Base-by-base conservation (phyloP, 2,888 invertebrate species). In the Platypus cylindrus region DNA sequence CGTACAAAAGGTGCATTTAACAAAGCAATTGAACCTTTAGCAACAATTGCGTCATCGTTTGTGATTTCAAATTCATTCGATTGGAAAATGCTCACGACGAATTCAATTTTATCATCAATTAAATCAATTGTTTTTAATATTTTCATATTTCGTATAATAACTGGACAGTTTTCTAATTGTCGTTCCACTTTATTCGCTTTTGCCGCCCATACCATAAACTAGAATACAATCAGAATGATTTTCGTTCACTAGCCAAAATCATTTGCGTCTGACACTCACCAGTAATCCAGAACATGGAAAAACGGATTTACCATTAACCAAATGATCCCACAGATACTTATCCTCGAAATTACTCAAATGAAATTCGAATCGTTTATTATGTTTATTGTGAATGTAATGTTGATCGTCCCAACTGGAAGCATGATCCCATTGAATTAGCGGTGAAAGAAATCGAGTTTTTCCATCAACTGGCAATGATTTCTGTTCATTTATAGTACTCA, bases 391-490 rank as follows among this genome's bases (percentile, higher is more conserved):
- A 43, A 70, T 71, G 54, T 75, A 80, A 33, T 73, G 71, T 1
- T 77, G 74, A 2, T 79, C 75, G 46, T 73, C 64, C 79, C 80
- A 82, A 43, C 79, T 75, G 38, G 76, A 75, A 17, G 71, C 69
- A 50, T 91, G 90, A 48, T 91, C 85, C 89, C 90, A 91, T 42
- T 73, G 71, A n/a, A 91, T 71, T 1, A 82, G 62, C 11, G 84
- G 78, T 1, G 83, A 70, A 23, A 91, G 66, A 75, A 82, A 83
- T 0, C 86, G 81, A 0, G 90, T 91, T 1, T 79, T 77, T 9
- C 78, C 70, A 0, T 84, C 77, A 2, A 90, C 89, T 0, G 91
- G 91, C 59, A 74, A 86, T 0, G 82, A 63, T 8, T 65, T 58
- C 0, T 36, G 33, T n/a, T 83, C 79, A 60, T 85, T 87, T 25